These are phyloP conservation scores for Embiotoca jacksoni DNA, from an alignment of 2,113 vertebrate species.

Conservation along the genomic window DNA sequence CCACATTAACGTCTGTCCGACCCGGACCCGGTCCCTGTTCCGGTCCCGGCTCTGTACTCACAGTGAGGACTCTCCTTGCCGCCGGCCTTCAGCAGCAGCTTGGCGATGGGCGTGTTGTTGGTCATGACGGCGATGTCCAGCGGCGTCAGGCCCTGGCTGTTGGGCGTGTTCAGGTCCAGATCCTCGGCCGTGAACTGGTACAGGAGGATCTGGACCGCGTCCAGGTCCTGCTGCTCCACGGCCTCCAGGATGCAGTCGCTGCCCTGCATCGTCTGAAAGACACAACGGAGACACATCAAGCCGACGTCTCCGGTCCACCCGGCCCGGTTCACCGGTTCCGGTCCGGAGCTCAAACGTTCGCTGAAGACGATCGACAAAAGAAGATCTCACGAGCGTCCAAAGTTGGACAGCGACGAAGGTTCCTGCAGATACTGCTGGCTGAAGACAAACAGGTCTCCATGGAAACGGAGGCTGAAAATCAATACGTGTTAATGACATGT, in stretches of 20 bases:
- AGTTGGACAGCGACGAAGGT: no score
- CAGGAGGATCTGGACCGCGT: conserved; percentile 92
- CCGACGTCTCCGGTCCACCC: no score
- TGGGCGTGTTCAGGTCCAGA: conserved; percentile 95
- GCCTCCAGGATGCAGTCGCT: conserved; percentile 94
- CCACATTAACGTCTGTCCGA: no score
- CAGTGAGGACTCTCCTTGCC: conserved; percentile 95
- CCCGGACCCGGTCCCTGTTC: no score
- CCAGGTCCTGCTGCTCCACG: conserved; percentile 96
- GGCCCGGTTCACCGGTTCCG: no score
- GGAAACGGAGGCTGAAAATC: no score
- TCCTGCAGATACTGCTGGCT: no score
- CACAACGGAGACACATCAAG: not conserved
- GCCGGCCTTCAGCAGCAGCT: conserved; percentile 90
- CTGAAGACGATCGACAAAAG: no score
- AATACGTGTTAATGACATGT: no score
- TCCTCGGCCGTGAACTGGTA: conserved; percentile 92
- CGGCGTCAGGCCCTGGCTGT: conserved; percentile 92
- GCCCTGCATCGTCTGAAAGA: conserved; percentile 90
- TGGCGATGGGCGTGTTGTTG: conserved; percentile 93
- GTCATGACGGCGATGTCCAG: conserved; percentile 96
- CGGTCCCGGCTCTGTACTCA: conserved; percentile 79
- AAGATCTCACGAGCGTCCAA: no score
- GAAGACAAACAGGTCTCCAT: no score
- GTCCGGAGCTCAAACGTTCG: no score